A percentile compares a stretch with the other conserved stretches of the same genome.
Conservation (phyloP, 2,113 vertebrate genomes). For the Vanacampus margaritifer region DNA sequence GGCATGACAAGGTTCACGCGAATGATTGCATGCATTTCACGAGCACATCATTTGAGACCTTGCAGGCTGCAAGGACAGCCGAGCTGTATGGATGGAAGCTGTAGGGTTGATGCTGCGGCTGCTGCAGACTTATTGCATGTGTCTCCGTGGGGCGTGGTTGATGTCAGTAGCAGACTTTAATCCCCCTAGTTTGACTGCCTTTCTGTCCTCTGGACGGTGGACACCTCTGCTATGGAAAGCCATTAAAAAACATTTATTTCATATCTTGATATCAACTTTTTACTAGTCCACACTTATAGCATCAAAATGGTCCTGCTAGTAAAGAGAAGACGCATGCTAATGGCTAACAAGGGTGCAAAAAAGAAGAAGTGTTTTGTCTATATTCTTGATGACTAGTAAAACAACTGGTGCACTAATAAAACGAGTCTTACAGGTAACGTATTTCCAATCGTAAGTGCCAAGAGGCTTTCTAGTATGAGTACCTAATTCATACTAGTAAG, state of each 20-base stretch:
- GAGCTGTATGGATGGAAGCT: constrained; percentile 30
- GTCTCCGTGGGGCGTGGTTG: constrained; percentile 65
- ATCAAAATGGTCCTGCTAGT: neutral
- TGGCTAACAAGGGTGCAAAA: neutral
- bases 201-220: no score
- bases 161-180: constrained; percentile 33
- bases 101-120: constrained; percentile 46
- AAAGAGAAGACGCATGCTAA: neutral
- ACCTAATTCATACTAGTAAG: no score
- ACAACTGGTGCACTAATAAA: no score
- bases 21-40: neutral
- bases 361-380: no score
- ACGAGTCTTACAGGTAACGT: no score
- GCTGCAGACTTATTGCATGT: constrained; percentile 30
- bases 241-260: neutral
- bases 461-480: no score
- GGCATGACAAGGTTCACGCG: constrained; percentile 2
- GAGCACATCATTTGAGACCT: neutral
- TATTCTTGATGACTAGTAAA: no score
- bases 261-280: neutral
- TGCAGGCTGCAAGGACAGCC: constrained; percentile 29
- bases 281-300: neutral
- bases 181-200: constrained; percentile 42
- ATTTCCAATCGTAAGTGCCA: no score
- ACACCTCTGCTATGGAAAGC: neutral